Evolutionary conservation across 2,797 vertebrate genomes (phyloP).

Genomic region (Cheracebus regulus): DNA sequence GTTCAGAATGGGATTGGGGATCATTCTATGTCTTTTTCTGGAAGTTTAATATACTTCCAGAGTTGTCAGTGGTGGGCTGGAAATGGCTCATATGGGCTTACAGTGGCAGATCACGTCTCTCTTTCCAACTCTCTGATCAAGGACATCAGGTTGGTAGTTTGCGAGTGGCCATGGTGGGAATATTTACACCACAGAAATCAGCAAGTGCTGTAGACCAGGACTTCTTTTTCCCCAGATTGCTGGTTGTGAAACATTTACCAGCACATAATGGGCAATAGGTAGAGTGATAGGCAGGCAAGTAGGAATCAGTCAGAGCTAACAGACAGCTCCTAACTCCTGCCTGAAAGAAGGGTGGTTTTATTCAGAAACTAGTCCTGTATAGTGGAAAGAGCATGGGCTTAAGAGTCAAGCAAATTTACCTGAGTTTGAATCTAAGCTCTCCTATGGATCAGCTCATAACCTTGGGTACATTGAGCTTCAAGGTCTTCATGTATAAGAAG

Average conservation of each 20-base stretch:
- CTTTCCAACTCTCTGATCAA: not conserved
- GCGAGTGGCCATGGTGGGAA: not conserved
- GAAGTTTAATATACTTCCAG: not conserved
- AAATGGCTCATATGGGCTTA: not conserved
- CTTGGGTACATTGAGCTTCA: not conserved
- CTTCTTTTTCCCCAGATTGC: no score
- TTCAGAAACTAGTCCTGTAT: not conserved
- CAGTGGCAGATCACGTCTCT: accelerated
- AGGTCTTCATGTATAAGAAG: not conserved
- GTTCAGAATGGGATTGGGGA: not conserved
- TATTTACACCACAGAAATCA: not conserved
- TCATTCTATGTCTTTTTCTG: not conserved
- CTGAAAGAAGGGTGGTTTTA: not conserved
- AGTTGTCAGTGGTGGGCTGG: not conserved
- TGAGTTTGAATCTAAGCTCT: not conserved
- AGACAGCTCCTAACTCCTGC: not conserved
- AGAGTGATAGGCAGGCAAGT: not conserved
- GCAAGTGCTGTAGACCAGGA: not conserved
- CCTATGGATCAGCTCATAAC: not conserved
- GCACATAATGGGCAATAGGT: not conserved
- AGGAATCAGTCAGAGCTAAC: not conserved
- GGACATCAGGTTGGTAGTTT: not conserved
- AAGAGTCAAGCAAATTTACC: not conserved
- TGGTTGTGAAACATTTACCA: not conserved
- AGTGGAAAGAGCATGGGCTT: not conserved